phyloP scores from a whole-genome alignment of 2,888 invertebrate genomes.

The Archaeoteleia sp. region DNA sequence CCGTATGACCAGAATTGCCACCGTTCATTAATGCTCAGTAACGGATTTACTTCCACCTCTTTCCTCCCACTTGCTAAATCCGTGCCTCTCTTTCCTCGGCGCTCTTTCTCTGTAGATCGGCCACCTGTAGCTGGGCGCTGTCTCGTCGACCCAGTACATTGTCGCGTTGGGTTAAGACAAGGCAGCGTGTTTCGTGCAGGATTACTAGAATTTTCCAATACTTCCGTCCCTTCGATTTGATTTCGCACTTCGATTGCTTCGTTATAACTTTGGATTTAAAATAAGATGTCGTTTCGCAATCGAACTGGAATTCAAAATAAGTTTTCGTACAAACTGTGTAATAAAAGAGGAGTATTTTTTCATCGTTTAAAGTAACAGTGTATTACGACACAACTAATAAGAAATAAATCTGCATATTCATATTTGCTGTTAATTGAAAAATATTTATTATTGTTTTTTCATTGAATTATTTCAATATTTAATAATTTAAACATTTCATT shows the following conservation, averaged over 20 bases:
- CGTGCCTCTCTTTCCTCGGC: conserved; percentile 17
- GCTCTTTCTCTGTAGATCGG: conserved; percentile 43
- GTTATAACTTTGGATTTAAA: conserved; percentile 24
- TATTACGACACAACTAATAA: too few species aligned
- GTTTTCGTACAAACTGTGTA: neutral
- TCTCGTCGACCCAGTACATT: conserved; percentile 32
- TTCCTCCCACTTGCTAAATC: conserved; percentile 21
- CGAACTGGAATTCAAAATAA: conserved; percentile 34
- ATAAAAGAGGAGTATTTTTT: too few species aligned
- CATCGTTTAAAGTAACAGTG: too few species aligned
- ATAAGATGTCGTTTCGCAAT: conserved; percentile 5
- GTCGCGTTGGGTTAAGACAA: conserved; percentile 41
- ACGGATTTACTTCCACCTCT: conserved; percentile 26
- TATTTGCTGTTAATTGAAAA: too few species aligned
- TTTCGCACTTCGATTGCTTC: conserved; percentile 24
- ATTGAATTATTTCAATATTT: too few species aligned
- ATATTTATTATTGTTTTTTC: too few species aligned
- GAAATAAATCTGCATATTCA: too few species aligned
- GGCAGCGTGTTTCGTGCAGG: conserved; percentile 35
- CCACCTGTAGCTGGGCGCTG: conserved; percentile 51
- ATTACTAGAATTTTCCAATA: conserved; percentile 24
- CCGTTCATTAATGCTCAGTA: conserved; percentile 30
- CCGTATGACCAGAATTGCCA: conserved; percentile 17
- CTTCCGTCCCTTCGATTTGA: conserved; percentile 15
- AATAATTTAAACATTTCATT: too few species aligned